Conservation (phyloP, 2,888 invertebrate species). For the Oscheius sp. region DNA sequence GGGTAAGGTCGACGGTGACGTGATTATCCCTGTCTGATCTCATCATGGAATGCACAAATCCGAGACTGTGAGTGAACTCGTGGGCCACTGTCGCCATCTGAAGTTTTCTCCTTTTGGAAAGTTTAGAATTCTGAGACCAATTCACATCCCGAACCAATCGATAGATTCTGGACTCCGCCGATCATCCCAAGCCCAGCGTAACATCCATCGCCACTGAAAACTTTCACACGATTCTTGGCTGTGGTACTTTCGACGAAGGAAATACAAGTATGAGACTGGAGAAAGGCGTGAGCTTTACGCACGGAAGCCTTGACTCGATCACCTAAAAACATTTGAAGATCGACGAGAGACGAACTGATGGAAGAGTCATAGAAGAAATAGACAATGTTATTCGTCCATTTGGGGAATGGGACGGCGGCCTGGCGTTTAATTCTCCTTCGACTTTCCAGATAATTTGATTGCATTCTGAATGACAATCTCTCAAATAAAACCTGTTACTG, state of each 20-base stretch:
- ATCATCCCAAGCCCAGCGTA: slow-evolving; percentile 3
- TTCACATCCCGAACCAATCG: slow-evolving; percentile 7
- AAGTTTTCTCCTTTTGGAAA: not conserved
- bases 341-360: slow-evolving; percentile 1
- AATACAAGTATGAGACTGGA: not conserved
- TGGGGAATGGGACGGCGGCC: not conserved
- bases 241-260: slow-evolving; percentile 17
- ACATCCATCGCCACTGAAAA: slow-evolving; percentile 15
- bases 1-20: not conserved
- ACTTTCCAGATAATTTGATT: not conserved
- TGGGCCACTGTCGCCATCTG: not conserved
- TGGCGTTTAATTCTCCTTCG: not conserved
- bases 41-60: not conserved
- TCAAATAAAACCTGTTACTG: slow-evolving; percentile 25
- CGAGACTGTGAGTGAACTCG: not conserved
- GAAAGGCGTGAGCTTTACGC: not conserved
- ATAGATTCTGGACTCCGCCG: slow-evolving; percentile 10
- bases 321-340: not conserved
- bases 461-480: not conserved
- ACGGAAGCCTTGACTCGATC: slow-evolving; percentile 10
- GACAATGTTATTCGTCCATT: slow-evolving; percentile 23
- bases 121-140: not conserved
- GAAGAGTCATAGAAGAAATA: slow-evolving; percentile 19
- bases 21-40: not conserved
- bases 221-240: slow-evolving; percentile 4